Percentiles rank a stretch among this genome's conserved stretches.
These are phyloP conservation scores for Corythaeola cristata DNA, from an alignment of 2,113 vertebrate genomes.

Conservation along the genomic window DNA sequence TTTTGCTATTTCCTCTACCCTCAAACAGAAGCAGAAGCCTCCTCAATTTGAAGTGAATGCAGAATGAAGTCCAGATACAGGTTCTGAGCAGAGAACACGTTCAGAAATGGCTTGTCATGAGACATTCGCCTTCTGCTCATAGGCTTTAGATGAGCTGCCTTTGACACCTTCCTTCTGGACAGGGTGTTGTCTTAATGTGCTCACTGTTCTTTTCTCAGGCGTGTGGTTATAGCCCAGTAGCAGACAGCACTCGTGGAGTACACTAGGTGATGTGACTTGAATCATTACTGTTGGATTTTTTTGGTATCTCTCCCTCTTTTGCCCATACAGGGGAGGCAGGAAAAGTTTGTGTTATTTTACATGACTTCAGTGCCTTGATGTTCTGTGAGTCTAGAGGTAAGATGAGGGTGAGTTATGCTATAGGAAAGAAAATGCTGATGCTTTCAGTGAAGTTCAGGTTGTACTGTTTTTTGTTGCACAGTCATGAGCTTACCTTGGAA, in stretches of 20 bases:
- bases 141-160: not conserved
- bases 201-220: not conserved
- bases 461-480: not conserved
- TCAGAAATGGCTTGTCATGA: not conserved
- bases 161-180: not conserved
- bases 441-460: not conserved
- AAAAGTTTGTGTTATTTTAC: not conserved
- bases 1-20: not conserved
- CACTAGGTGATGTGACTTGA: not conserved
- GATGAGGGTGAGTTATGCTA: not conserved
- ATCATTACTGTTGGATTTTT: not conserved
- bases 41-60: not conserved
- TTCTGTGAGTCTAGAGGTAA: not conserved
- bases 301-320: not conserved
- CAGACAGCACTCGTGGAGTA: not conserved
- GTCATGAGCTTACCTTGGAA: not conserved
- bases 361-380: not conserved
- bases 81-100: not conserved
- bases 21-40: not conserved
- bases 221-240: not conserved
- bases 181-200: not conserved
- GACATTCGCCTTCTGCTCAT: not conserved
- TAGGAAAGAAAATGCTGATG: not conserved
- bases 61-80: not conserved
- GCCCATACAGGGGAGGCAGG: fast-evolving